Base-by-base conservation (phyloP, 1,140 invertebrate genomes). In the Drosophila ambigua region DNA sequence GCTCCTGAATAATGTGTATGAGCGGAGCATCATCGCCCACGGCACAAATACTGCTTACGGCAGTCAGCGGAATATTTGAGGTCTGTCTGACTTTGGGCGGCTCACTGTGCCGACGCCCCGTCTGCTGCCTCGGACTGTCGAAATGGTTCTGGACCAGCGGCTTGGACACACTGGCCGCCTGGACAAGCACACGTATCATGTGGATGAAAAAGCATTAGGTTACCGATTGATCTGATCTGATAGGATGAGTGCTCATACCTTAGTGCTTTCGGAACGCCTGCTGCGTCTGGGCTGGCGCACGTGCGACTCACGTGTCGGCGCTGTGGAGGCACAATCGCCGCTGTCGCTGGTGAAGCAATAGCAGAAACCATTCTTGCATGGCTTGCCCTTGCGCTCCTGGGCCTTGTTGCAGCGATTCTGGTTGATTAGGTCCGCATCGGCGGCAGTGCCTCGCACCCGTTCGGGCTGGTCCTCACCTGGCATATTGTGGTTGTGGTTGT, bases 341-440 rank as follows among this genome's bases (percentile, higher is more conserved):
- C 90, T 91, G 67, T 91, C 90, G 49, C 90, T 91, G 46, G 85
- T 91, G 51, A 91, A 91, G 71, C 90, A 91, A 52, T 91, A 91
- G 24, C 90, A 91, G 53, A 91, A 91, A 5, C 90, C 90, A 48
- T 91, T 79, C 58, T 88, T 64, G 54, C 90, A 91, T 1, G 90
- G 90, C 20, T 91, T 91, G 2, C 78, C 82, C 50, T 78, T 79
- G 4, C 90, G 85, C 44, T 91, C 90, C 39, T 91, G 87, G 9
- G 78, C 78, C 60, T 91, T 91, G 46, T 91, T 91, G 44, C 80
- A 80, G 13, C 72, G 67, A 75, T 91, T 91, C 57, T 91, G 90
- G 52, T 89, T 90, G 20, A 91, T 91, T 55, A 91, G 50, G 71
- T 91, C 83, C 6, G 59, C 76, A 20, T 91, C 90, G 2, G 49